Evolutionary conservation across 2,888 invertebrate species (phyloP).

Genomic region (Adineta ricciae): DNA sequence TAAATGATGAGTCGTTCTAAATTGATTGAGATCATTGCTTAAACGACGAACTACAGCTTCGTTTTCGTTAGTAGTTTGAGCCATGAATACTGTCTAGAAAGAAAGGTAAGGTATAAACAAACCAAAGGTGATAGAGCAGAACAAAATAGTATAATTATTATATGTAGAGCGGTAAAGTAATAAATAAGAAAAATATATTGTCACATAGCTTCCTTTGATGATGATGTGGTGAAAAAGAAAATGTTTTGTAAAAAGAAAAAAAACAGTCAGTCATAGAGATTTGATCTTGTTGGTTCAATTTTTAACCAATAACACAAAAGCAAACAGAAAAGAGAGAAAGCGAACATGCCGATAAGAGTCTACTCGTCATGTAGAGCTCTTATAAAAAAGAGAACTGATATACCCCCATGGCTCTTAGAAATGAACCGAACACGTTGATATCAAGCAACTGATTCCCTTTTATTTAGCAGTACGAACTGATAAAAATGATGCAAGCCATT

Average conservation of each 20-base stretch:
- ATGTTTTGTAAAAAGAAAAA: background rate
- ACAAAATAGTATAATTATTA: background rate
- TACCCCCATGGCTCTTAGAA: too few species aligned
- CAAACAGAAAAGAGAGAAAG: background rate
- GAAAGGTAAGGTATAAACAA: background rate
- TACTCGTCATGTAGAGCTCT: too few species aligned
- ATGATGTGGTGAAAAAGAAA: background rate
- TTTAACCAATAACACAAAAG: background rate
- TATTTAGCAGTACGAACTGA: too few species aligned
- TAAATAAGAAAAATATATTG: background rate
- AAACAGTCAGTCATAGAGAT: background rate
- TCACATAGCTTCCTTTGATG: background rate
- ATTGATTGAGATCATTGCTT: background rate
- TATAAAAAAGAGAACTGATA: too few species aligned
- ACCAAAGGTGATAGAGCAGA: background rate
- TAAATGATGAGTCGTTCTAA: background rate
- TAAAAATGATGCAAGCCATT: too few species aligned
- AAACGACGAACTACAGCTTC: background rate
- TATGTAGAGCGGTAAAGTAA: background rate
- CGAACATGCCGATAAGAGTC: too few species aligned
- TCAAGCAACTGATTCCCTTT: too few species aligned
- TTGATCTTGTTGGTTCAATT: background rate
- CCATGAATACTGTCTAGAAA: background rate
- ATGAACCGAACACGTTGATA: too few species aligned
- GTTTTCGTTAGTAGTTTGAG: background rate